Conservation (phyloP, 2,888 invertebrate genomes). For the Meiosimyza decipiens region DNA sequence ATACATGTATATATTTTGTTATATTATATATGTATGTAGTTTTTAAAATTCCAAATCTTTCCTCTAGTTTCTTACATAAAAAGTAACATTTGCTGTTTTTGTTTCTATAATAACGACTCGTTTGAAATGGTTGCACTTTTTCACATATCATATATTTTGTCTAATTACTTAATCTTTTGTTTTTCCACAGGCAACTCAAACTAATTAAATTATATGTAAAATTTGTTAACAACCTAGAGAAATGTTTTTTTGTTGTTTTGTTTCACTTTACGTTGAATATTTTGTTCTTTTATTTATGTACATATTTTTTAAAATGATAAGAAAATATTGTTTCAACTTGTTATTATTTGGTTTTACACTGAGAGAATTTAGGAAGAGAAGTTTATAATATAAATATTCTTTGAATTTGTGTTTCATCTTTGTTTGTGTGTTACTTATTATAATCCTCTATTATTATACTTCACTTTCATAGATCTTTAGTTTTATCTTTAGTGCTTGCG, state of each 20-base stretch:
- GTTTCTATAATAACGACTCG: not conserved
- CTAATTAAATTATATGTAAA: not conserved
- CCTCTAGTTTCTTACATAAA: too few species aligned
- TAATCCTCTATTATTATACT: not conserved
- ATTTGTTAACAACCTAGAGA: constrained; percentile 38
- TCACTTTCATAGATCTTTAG: not conserved
- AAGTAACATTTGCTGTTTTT: not conserved
- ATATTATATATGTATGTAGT: not conserved
- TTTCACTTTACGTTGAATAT: constrained; percentile 13
- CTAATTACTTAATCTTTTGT: constrained; percentile 24
- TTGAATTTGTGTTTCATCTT: constrained; percentile 34
- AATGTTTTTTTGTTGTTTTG: constrained; percentile 23
- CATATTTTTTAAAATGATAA: too few species aligned
- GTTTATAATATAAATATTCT: constrained; percentile 43
- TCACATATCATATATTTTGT: too few species aligned
- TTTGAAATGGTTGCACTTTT: too few species aligned
- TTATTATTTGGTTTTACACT: constrained; percentile 56
- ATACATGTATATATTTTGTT: constrained; percentile 8
- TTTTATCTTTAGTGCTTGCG: not conserved
- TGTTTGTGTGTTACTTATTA: constrained; percentile 24
- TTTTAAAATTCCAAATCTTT: not conserved
- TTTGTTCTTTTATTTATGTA: not conserved
- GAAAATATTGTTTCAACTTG: constrained; percentile 34
- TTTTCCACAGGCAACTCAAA: not conserved
- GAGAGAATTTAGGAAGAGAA: constrained; percentile 66